Conservation (phyloP, 2,888 invertebrate species). For the Polylopha cassiicola region DNA sequence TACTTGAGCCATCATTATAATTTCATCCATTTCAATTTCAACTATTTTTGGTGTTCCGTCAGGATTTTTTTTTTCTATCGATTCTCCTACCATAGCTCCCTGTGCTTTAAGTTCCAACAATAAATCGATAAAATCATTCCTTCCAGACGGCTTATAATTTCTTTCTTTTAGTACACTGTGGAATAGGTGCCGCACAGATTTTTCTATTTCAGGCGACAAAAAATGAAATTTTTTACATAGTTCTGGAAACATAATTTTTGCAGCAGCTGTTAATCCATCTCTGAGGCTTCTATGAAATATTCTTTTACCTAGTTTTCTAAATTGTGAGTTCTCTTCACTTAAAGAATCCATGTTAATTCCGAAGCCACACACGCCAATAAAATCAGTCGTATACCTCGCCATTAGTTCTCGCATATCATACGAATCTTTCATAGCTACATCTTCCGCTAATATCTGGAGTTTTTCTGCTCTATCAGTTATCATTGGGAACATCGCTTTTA, state of each 20-base stretch:
- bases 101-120: constrained; percentile 55
- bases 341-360: constrained; percentile 61
- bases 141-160: constrained; percentile 51
- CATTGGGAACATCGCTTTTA: constrained; percentile 64
- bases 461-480: constrained; percentile 60
- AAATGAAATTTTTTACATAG: constrained; percentile 48
- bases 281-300: constrained; percentile 51
- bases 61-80: constrained; percentile 47
- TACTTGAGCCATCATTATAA: constrained; percentile 58
- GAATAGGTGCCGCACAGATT: constrained; percentile 45
- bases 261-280: constrained; percentile 42
- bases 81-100: constrained; percentile 57
- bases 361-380: constrained; percentile 65
- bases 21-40: constrained; percentile 50
- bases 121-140: constrained; percentile 64
- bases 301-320: constrained; percentile 55
- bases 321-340: constrained; percentile 55
- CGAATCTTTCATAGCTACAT: constrained; percentile 40
- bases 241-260: constrained; percentile 57
- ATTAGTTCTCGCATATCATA: constrained; percentile 61
- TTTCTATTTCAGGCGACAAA: constrained; percentile 49
- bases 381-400: constrained; percentile 66
- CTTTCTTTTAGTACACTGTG: constrained; percentile 47
- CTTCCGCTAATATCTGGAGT: constrained; percentile 49
- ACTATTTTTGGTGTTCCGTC: constrained; percentile 53